phyloP scores from a whole-genome alignment of 2,888 invertebrate genomes.

The Autographa pulchrina region DNA sequence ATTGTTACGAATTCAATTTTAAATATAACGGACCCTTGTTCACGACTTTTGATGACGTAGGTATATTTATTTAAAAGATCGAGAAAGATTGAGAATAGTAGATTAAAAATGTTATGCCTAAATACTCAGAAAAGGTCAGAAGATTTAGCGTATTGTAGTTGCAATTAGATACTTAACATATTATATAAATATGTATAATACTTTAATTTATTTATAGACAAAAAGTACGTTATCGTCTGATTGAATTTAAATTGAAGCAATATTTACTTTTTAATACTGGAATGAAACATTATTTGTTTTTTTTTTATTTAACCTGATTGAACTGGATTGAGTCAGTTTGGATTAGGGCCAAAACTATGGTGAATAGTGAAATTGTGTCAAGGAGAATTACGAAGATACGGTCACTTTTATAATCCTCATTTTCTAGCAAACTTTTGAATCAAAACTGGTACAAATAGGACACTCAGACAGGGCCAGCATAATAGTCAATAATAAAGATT shows the following conservation, averaged over 20 bases:
- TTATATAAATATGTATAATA: too few species aligned
- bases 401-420: neutral
- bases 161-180: too few species aligned
- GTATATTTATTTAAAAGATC: neutral
- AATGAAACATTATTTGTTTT: neutral
- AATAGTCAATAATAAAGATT: too few species aligned
- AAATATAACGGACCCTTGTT: conserved; percentile 45
- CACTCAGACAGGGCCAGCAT: neutral
- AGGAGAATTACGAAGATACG: neutral
- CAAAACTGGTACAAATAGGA: neutral
- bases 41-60: conserved; percentile 31
- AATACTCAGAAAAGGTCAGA: too few species aligned
- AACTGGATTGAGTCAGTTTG: neutral
- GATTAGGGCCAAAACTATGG: neutral
- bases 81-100: too few species aligned
- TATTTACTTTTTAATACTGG: too few species aligned
- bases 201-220: too few species aligned
- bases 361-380: neutral
- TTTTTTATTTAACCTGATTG: neutral
- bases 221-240: too few species aligned
- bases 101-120: too few species aligned
- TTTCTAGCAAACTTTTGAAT: neutral
- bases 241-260: too few species aligned
- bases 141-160: too few species aligned
- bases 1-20: conserved; percentile 50